Percentiles rank a stretch among this genome's conserved stretches.
Conservation (phyloP, 1,140 invertebrate species). For the Papilio polytes region DNA sequence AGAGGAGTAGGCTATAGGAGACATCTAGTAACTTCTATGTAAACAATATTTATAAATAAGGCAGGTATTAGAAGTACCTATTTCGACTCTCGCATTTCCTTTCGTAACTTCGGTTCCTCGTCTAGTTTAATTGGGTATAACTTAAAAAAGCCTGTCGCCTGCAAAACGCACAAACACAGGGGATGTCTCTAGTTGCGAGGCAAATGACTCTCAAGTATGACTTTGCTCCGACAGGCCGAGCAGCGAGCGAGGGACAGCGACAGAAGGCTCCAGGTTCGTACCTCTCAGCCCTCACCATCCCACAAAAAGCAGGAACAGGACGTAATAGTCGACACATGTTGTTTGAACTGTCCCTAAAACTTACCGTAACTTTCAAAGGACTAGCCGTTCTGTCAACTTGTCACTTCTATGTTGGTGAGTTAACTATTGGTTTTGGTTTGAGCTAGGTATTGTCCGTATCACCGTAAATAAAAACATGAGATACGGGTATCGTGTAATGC, state of each 20-base stretch:
- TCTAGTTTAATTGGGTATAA: background rate
- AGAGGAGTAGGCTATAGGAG: background rate
- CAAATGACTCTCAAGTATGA: slow-evolving; percentile 35
- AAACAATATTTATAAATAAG: background rate
- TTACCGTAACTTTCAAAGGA: background rate
- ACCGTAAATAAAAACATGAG: background rate
- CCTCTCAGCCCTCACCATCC: background rate
- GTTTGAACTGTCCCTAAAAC: slow-evolving; percentile 4
- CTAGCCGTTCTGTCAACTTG: background rate
- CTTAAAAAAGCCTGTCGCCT: background rate
- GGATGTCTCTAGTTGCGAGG: background rate
- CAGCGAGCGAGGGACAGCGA: slow-evolving; percentile 90
- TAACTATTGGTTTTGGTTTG: slow-evolving; percentile 1
- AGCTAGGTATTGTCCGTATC: background rate
- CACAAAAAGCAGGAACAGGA: background rate
- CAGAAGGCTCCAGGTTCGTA: slow-evolving; percentile 85
- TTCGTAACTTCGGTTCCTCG: background rate
- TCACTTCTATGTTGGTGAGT: slow-evolving; percentile 24
- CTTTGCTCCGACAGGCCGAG: slow-evolving; percentile 86
- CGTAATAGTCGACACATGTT: background rate
- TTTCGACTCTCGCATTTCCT: background rate
- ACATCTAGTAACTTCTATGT: background rate
- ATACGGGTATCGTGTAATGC: background rate
- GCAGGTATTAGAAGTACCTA: background rate
- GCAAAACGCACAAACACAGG: background rate